Base-by-base conservation (phyloP, 2,888 invertebrate genomes). In the Hypsopygia costalis region DNA sequence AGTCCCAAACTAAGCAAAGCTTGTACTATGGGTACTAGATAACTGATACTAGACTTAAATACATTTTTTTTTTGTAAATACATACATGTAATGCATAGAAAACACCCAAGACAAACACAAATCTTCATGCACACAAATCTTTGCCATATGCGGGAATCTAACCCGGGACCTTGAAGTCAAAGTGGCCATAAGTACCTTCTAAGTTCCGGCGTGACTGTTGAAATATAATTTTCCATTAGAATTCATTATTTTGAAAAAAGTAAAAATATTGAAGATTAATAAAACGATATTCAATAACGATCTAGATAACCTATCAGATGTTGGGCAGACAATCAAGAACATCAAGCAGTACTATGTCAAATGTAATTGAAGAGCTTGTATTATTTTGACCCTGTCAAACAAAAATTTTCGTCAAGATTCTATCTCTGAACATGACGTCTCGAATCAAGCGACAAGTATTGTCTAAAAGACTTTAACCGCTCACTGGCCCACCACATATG, bases 361-460 rank as follows among this genome's bases (percentile, higher is more conserved):
- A 76, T 71, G 72, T 80, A 83, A 86, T 82, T 76, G 81, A 77
- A 80, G 70, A 78, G 70, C 81, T 72, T 73, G 79, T 73, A 77
- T 60, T 57, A 62, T 67, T 68, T 71, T 85, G 86, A 86, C 85
- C 86, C 85, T 75, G 76, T 77, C 85, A 77, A 64, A 76, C 64
- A 63, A 69, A 74, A 80, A 73, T 75, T 76, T 78, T 75, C 79
- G 77, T 82, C 81, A 81, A 82, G 86, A 86, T 87, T 46, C 69
- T 79, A 85, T 85, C 69, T 63, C 30, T 47, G 51, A 69, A 87
- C 86, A 86, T 83, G 86, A 83, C 86, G 81, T 79, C 72, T 76
- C 51, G 63, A 83, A 82, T 83, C 81, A 82, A 81, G 73, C 69
- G 83, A 85, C 86, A 87, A 75, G 79, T 78, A 79, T 82, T 81